Percentiles rank a stretch among this genome's conserved stretches.
These are phyloP conservation scores for Parapristionchus giblindavisi DNA, from an alignment of 2,888 invertebrate species.

Conservation along the genomic window DNA sequence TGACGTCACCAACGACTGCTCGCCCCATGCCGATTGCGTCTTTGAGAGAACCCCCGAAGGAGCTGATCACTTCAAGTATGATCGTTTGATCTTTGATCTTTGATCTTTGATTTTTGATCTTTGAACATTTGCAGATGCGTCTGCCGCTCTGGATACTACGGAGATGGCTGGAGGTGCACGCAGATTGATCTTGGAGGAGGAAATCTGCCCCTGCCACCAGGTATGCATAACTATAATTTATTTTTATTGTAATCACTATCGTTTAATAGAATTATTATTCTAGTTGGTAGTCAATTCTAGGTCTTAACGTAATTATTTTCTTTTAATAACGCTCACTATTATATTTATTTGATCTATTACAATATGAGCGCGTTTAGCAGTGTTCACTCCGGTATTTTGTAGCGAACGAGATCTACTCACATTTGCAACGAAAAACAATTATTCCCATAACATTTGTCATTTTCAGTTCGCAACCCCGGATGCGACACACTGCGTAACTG, in stretches of 20 bases:
- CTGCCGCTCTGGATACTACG: slow-evolving; percentile 77
- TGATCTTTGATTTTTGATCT: not conserved
- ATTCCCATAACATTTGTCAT: too few relatives aligned
- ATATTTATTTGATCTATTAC: too few relatives aligned
- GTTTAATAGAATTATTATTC: too few relatives aligned
- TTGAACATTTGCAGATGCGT: slow-evolving; percentile 75
- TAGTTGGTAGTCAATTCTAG: too few relatives aligned
- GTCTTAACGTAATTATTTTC: too few relatives aligned
- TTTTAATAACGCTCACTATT: too few relatives aligned
- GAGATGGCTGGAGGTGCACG: slow-evolving; percentile 73
- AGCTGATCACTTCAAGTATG: slow-evolving; percentile 36
- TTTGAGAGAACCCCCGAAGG: slow-evolving; percentile 58
- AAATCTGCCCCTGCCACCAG: slow-evolving; percentile 51
- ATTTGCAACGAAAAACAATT: too few relatives aligned
- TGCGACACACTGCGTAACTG: slow-evolving; percentile 71
- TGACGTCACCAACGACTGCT: slow-evolving; percentile 65
- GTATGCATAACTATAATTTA: not conserved
- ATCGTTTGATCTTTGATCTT: not conserved
- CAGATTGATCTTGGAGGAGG: slow-evolving; percentile 47
- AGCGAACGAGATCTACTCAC: too few relatives aligned
- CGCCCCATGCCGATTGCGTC: slow-evolving; percentile 69
- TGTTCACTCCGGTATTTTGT: too few relatives aligned
- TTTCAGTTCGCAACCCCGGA: slow-evolving; percentile 41
- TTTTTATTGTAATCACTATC: not conserved
- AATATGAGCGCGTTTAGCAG: too few relatives aligned